Base-by-base conservation (phyloP, 2,113 vertebrate genomes). In the Malaclemys terrapin region DNA sequence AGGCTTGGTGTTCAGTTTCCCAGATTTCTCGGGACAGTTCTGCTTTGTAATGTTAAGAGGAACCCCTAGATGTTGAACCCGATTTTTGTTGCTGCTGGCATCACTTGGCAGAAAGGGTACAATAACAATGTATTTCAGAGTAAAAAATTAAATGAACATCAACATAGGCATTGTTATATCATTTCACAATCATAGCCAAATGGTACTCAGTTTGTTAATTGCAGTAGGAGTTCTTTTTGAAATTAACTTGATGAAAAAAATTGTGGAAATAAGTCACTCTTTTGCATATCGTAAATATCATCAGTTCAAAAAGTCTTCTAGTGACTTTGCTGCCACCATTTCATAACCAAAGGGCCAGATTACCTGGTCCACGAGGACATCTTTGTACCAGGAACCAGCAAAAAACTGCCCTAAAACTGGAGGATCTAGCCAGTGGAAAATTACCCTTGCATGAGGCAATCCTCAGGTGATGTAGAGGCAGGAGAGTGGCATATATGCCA, bases 51-150 rank as follows among this genome's bases (percentile, higher is more conserved):
- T 22, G 16, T 72, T 38, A 72, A 38, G 35, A n/a, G 16, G n/a
- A 38, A 72, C 8, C 7, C 35, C n/a, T 72, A 38, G 65, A 72
- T 72, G 17, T 22, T 72, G 65, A 72, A 72, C 65, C n/a, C 7
- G 17, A 19, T n/a, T n/a, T 38, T 72, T 72, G 35, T 22, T 72
- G 62, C 17, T 72, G 35, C 65, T 72, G 65, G 19, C 65, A 72
- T n/a, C 65, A 72, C 31, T 8, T 72, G 8, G 65, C 5, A 38
- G 65, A 72, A 72, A 72, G 19, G 35, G 35, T 10, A n/a, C 88
- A 90, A 86, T 89, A 84, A 86, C 75, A 89, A 94, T 35, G 52
- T 86, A 27, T 82, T 82, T 92, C 62, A n/a, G 62, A 47, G 82
- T 2, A 42, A 89, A 92, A 59, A 47, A 13, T 29, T 93, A 20